Evolutionary conservation across 2,797 vertebrate genomes (phyloP).

Genomic region (Australoheros facetus): DNA sequence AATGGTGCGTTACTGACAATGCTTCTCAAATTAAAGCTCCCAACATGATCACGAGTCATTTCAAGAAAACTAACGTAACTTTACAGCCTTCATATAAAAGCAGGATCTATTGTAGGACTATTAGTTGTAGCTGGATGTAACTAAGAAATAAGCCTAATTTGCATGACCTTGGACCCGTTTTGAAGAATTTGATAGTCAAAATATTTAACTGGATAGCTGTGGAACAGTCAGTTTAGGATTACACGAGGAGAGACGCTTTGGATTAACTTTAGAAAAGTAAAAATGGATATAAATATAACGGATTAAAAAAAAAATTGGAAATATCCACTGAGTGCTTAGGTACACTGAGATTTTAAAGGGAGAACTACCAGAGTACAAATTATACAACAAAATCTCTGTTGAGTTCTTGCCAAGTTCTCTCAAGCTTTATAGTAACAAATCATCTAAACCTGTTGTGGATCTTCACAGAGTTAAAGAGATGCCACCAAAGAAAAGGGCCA

Average conservation of each 20-base stretch:
- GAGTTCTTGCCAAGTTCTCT: rapidly evolving
- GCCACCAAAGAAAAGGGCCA: slow-evolving; percentile 76
- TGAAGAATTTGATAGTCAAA: not conserved
- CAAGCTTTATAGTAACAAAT: not conserved
- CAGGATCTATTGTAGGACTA: not conserved
- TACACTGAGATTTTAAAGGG: not conserved
- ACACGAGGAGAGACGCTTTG: not conserved
- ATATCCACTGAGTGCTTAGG: not conserved
- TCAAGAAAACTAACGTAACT: not conserved
- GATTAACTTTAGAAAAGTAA: not conserved
- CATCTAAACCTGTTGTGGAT: not conserved
- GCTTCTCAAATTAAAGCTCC: not conserved
- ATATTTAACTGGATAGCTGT: too few species aligned
- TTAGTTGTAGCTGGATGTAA: not conserved
- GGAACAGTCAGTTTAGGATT: not conserved
- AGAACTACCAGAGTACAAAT: not conserved
- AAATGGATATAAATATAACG: not conserved
- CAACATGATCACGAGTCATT: not conserved
- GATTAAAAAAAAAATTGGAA: not conserved
- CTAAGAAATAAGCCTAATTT: not conserved
- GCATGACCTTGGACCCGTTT: not conserved
- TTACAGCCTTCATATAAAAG: not conserved
- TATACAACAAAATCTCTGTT: not conserved
- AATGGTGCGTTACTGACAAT: not conserved
- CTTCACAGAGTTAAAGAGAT: slow-evolving; percentile 60